A percentile compares a stretch with the other conserved stretches of the same genome.
phyloP scores from a whole-genome alignment of 2,113 vertebrate genomes.

The Myotis lucifugus region DNA sequence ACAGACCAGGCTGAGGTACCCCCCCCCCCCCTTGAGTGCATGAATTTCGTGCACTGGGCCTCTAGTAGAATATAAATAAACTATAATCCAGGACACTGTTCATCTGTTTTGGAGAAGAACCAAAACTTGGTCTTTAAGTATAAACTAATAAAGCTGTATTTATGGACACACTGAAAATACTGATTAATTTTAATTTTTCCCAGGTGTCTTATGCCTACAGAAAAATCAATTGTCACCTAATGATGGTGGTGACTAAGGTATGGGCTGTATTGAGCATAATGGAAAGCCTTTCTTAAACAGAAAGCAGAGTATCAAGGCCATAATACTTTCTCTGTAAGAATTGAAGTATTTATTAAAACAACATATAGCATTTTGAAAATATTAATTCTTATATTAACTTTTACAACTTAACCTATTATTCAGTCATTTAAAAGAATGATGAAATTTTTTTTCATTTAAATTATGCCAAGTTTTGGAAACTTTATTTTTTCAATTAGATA shows the following conservation, averaged over 20 bases:
- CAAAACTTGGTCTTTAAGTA: background rate
- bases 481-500: background rate
- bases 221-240: background rate
- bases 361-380: background rate
- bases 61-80: background rate
- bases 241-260: background rate
- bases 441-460: conserved; percentile 18
- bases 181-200: background rate
- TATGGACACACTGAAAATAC: background rate
- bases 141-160: background rate
- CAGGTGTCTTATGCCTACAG: background rate
- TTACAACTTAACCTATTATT: background rate
- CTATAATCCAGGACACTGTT: background rate
- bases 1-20: no score
- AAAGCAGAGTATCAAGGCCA: background rate
- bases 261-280: background rate
- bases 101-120: background rate
- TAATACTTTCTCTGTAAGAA: background rate
- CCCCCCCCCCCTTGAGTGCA: no score
- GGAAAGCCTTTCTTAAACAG: background rate
- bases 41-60: no score
- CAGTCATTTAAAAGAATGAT: background rate
- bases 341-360: background rate
- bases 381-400: background rate
- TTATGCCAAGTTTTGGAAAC: background rate